Percentiles rank a stretch among this genome's conserved stretches.
Conservation (phyloP, 2,888 invertebrate genomes). For the Leuctra nigra region DNA sequence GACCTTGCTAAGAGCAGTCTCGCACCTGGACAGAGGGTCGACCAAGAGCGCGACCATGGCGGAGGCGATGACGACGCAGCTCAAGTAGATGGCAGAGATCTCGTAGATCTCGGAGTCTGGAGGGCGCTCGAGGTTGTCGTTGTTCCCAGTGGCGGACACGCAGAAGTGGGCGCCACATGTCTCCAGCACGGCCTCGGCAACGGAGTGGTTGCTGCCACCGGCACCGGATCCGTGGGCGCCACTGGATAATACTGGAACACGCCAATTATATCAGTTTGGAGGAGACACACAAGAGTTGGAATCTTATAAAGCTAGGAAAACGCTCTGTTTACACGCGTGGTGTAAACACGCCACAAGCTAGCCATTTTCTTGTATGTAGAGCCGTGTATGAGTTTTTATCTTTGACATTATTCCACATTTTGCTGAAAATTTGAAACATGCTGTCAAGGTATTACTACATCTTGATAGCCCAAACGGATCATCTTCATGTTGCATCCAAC, state of each 20-base stretch:
- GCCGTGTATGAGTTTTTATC: too few relatives aligned
- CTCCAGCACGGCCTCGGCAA: conserved; percentile 43
- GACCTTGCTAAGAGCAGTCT: too few relatives aligned
- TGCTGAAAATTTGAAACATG: too few relatives aligned
- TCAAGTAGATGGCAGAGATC: conserved; percentile 82
- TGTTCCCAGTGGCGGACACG: conserved; percentile 57
- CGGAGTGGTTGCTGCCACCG: conserved; percentile 42
- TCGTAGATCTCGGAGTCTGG: conserved; percentile 80
- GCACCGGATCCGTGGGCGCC: conserved; percentile 58
- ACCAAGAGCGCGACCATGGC: conserved; percentile 80
- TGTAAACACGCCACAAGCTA: too few relatives aligned
- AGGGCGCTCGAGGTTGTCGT: conserved; percentile 72
- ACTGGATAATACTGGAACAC: conserved; percentile 61
- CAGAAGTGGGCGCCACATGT: conserved; percentile 79
- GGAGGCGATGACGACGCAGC: conserved; percentile 79
- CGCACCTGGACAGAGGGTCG: conserved; percentile 81
- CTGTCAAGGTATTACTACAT: too few relatives aligned
- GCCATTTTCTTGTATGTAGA: too few relatives aligned
- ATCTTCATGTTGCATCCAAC: too few relatives aligned
- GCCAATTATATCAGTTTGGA: background rate
- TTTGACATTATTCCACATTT: too few relatives aligned
- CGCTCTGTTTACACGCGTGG: too few relatives aligned
- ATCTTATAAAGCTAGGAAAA: too few relatives aligned
- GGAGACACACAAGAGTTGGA: too few relatives aligned
- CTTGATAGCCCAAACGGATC: too few relatives aligned